Evolutionary conservation across 2,888 invertebrate species (phyloP), one percentile per base, ranked within the genome.

Genomic region (Cephus nigrinus): DNA sequence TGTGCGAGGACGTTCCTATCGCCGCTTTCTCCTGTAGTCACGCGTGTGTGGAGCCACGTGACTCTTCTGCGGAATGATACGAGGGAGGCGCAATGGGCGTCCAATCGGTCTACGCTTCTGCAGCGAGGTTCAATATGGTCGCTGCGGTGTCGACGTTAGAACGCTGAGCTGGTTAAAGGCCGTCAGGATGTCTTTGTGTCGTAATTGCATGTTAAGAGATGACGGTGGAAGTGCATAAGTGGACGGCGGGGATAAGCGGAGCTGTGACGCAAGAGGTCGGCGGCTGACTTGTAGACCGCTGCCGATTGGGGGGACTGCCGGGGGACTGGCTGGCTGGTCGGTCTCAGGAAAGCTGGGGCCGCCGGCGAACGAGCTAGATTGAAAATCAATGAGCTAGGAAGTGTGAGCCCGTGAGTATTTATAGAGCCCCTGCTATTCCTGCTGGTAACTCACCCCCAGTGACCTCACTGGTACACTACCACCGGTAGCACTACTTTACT

Each of bases 351-450:
- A 40, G 40, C 15, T 15, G 40, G 55, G 23, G 55, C 4, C 71
- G 32, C 71, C 31, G 33, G 71, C 71, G 71, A 71, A 81, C 75
- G 77, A 79, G 78, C 79, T 84, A 80, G 85, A 87, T 86, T 86
- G 86, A 86, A 87, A 87, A 87, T 86, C 87, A 87, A 87, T 87
- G 87, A 85, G 82, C 83, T 85, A 82, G 79, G 80, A 83, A 84
- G 85, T 82, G 82, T 77, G 80, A 83, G 82, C 79, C 80, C 80
- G 80, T 74, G 80, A 82, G 82, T 85, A 83, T 85, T 83, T 84
- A 84, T 82, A 83, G 82, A 80, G 79, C 74, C 76, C 31, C 69
- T 74, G 55, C 55, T 55, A 23, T 55, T 23, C 55, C 55, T 55
- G 5, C 55, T 55, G 23, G 55, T 23, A 55, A 23, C 55, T 55